phyloP scores from a whole-genome alignment of 1,140 invertebrate genomes.

The Hylaeus volcanicus region DNA sequence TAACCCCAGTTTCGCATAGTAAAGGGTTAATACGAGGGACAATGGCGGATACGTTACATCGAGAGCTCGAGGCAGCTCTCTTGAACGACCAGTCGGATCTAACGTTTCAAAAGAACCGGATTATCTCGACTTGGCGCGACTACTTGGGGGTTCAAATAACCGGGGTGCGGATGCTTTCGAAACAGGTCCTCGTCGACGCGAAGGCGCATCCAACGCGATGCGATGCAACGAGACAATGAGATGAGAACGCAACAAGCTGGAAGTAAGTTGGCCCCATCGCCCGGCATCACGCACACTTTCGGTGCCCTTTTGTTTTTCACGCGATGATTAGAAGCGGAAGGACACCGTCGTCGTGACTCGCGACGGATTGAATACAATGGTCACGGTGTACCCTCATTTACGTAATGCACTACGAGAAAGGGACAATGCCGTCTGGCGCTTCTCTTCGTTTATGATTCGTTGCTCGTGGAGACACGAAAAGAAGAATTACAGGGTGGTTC shows the following conservation, averaged over 20 bases:
- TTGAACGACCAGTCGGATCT: no score
- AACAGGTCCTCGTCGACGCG: not conserved
- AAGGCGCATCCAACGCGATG: not conserved
- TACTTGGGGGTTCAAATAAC: not conserved
- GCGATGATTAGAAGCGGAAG: conserved; percentile 51
- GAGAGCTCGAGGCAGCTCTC: no score
- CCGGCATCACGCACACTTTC: conserved; percentile 12
- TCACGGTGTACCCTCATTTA: conserved; percentile 67
- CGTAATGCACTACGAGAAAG: conserved; percentile 65
- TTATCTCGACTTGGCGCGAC: no score
- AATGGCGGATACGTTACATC: no score
- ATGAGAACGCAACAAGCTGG: conserved; percentile 7
- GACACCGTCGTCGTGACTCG: conserved; percentile 29
- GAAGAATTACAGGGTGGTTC: conserved; percentile 39
- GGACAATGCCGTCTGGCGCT: conserved; percentile 63
- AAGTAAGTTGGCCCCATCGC: not conserved
- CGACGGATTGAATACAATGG: conserved; percentile 62
- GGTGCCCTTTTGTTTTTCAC: conserved; percentile 14
- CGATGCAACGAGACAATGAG: not conserved
- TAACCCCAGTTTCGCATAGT: no score
- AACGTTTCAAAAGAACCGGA: no score
- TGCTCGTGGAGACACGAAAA: conserved; percentile 54
- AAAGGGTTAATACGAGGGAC: no score
- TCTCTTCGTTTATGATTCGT: conserved; percentile 52
- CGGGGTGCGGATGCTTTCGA: not conserved